Evolutionary conservation across 2,797 vertebrate species (phyloP).

Genomic region (Oreortyx pictus): DNA sequence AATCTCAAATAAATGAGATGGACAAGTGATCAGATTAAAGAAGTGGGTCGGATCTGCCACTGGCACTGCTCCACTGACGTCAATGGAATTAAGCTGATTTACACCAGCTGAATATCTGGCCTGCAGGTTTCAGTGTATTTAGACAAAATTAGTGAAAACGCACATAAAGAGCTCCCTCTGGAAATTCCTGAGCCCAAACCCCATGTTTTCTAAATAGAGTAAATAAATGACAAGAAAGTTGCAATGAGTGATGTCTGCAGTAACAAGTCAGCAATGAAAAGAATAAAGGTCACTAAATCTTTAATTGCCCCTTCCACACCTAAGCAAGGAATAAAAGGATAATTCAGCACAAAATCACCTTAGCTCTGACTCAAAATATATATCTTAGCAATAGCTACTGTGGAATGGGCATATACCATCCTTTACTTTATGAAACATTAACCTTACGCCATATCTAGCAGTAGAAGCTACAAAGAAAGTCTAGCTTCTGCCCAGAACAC

Average conservation of each 20-base stretch:
- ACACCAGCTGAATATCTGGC: slow-evolving; percentile 48
- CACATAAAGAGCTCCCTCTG: background rate
- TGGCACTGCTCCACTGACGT: slow-evolving; percentile 50
- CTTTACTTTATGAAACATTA: slow-evolving; percentile 53
- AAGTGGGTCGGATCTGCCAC: slow-evolving; percentile 59
- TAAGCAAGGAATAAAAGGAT: slow-evolving; percentile 30
- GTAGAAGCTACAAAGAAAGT: background rate
- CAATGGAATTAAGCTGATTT: slow-evolving; percentile 68
- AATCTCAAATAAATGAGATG: slow-evolving; percentile 67
- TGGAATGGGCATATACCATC: slow-evolving; percentile 22
- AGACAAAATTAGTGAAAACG: slow-evolving; percentile 49
- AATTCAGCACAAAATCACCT: slow-evolving; percentile 49
- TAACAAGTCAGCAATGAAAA: background rate
- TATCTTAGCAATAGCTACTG: background rate
- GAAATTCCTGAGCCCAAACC: background rate
- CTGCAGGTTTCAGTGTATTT: slow-evolving; percentile 36
- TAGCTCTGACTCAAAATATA: slow-evolving; percentile 26
- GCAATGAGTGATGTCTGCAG: no score
- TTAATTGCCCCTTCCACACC: background rate
- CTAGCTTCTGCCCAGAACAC: background rate
- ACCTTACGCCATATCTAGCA: background rate
- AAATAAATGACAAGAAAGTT: slow-evolving; percentile 37
- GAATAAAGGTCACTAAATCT: slow-evolving; percentile 45
- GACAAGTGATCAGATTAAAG: slow-evolving; percentile 69
- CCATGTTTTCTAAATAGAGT: background rate